phyloP scores from a whole-genome alignment of 2,888 invertebrate genomes.

The Euzophera pinguis region DNA sequence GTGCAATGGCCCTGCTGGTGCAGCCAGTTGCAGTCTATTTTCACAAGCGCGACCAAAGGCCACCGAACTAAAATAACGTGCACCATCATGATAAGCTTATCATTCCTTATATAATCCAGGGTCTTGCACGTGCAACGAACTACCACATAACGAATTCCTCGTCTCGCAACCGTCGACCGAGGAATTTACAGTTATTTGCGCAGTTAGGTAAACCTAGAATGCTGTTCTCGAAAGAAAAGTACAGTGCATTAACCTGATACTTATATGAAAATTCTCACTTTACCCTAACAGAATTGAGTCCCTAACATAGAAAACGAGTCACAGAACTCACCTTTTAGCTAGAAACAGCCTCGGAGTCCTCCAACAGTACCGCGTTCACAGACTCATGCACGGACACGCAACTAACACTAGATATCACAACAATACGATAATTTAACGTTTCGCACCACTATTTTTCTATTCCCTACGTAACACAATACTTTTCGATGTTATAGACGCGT shows the following conservation, averaged over 20 bases:
- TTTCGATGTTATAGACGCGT: conserved; percentile 65
- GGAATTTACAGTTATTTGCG: conserved; percentile 22
- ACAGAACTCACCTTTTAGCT: conserved; percentile 59
- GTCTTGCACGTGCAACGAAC: conserved; percentile 45
- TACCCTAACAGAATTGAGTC: neutral
- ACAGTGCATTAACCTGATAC: conserved; percentile 3
- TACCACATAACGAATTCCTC: conserved; percentile 22
- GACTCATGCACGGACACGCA: conserved; percentile 67
- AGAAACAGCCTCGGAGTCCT: conserved; percentile 55
- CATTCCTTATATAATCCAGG: conserved; percentile 53
- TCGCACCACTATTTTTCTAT: conserved; percentile 58
- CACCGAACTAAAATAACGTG: conserved; percentile 43
- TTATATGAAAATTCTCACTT: neutral
- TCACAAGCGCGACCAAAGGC: conserved; percentile 20
- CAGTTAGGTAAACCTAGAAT: conserved; percentile 24
- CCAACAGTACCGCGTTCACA: conserved; percentile 67
- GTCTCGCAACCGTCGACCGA: conserved; percentile 9
- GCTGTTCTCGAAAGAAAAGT: conserved; percentile 12
- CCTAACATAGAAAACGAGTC: neutral
- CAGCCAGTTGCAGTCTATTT: conserved; percentile 15
- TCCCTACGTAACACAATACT: conserved; percentile 57
- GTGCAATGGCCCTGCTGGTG: conserved; percentile 1
- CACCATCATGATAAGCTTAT: conserved; percentile 47
- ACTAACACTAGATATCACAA: conserved; percentile 69
- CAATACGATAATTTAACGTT: conserved; percentile 55